Base-by-base conservation (phyloP, 2,113 vertebrate species). In the Anoura caudifer region DNA sequence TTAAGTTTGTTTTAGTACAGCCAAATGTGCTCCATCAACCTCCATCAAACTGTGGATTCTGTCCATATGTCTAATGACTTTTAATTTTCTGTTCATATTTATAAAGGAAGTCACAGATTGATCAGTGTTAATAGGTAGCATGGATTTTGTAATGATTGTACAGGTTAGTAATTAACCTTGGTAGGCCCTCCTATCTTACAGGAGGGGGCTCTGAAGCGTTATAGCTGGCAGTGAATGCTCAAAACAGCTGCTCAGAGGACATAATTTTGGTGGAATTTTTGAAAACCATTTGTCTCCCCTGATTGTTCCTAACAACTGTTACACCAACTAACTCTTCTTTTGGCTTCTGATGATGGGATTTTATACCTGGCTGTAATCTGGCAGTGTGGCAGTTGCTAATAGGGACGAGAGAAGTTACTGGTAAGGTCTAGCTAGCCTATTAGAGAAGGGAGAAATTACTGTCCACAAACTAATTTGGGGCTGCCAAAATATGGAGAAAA, bases 41-140 rank as follows among this genome's bases (percentile, higher is more conserved):
- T 95, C n/a, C 50, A 93, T 95, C 50, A 96, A 94, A 96, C 20
- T 87, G 36, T 70, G n/a, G 47, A 70, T 95, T 94, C 73, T 80
- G 7, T 69, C 54, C 79, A 70, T 75, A 93, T 41, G 50, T 89
- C 22, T 91, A 63, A 28, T 87, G 31, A 50, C 81, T 93, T 95
- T 92, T 86, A 56, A 67, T 69, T 83, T 91, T 92, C 36, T 77
- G 72, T 59, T 92, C 63, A 67, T 90, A 96, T 26, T 88, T 75
- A 94, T 81, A 95, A 70, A 97, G 16, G 24, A 70, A 92, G 24
- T 70, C 52, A 80, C 17, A 87, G 79, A 86, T 87, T 50, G 16
- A 72, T 87, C 20, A 81, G 15, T 26, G 92, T 75, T 5, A 47
- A 54, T 50, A 76, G 11, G 24, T 80, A 13, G 50, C 76, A 7